These are phyloP conservation scores for Peromyscus maniculatus DNA, from an alignment of 2,113 vertebrate genomes.

Conservation along the genomic window DNA sequence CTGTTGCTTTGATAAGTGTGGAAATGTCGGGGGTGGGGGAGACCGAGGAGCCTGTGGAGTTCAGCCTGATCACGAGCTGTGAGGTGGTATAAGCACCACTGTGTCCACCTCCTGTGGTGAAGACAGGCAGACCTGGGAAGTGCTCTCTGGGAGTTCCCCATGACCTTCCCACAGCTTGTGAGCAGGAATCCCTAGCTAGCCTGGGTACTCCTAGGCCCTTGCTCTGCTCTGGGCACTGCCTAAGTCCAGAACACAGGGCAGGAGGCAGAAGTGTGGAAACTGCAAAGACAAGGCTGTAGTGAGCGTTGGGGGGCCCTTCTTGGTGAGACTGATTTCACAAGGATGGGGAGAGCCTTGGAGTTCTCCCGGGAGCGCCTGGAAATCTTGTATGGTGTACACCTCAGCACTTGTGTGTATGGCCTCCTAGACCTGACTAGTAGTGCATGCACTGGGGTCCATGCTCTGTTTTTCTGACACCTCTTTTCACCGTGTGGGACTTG, in stretches of 20 bases:
- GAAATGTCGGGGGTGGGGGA: neutral
- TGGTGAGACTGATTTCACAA: neutral
- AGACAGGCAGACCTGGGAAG: neutral
- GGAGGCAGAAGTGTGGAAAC: neutral
- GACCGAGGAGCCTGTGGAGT: neutral
- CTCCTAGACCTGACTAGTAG: neutral
- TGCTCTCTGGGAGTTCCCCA: no score
- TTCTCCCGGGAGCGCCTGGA: neutral
- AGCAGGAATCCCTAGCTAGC: neutral
- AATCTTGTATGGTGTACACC: neutral
- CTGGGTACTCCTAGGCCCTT: neutral
- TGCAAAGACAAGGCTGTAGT: neutral
- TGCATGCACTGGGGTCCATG: neutral
- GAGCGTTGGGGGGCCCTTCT: neutral
- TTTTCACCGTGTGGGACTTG: neutral
- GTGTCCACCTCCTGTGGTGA: neutral
- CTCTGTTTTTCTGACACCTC: neutral
- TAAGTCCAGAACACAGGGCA: neutral
- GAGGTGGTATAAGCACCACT: fast-evolving
- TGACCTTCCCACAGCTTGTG: neutral
- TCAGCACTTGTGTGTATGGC: neutral
- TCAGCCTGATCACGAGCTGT: neutral
- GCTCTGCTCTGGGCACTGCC: neutral
- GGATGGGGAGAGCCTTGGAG: neutral
- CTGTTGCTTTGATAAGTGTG: neutral